Conservation (phyloP, 2,888 invertebrate genomes). For the Platycnemis pennipes region DNA sequence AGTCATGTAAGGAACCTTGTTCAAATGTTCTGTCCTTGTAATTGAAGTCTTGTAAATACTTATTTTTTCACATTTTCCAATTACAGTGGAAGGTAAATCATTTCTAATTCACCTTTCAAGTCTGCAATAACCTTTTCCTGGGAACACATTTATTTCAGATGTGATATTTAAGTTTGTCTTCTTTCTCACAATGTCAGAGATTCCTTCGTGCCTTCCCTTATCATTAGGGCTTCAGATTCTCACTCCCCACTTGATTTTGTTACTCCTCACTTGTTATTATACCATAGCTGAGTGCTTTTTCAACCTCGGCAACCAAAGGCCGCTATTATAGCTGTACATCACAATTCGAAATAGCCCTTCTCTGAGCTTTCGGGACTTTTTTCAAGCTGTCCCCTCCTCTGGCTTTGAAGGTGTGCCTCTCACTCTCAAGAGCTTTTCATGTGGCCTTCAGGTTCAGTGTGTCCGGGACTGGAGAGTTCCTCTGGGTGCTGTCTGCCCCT, state of each 20-base stretch:
- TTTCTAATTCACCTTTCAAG: background rate
- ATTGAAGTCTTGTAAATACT: background rate
- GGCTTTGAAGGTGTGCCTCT: slow-evolving; percentile 5
- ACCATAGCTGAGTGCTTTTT: slow-evolving; percentile 5
- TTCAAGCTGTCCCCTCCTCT: background rate
- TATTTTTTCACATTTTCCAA: background rate
- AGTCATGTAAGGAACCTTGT: too few relatives aligned
- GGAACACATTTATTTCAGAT: background rate
- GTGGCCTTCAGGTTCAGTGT: slow-evolving; percentile 40
- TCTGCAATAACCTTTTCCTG: background rate
- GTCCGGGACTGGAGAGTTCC: slow-evolving; percentile 16
- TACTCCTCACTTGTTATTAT: slow-evolving; percentile 21
- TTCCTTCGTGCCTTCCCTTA: background rate
- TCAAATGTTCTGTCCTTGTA: background rate
- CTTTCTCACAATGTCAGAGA: background rate
- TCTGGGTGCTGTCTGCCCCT: slow-evolving; percentile 11
- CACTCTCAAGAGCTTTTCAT: slow-evolving; percentile 42
- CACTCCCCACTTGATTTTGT: slow-evolving; percentile 18
- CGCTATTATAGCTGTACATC: slow-evolving; percentile 51
- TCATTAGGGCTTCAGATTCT: slow-evolving; percentile 1
- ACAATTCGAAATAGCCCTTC: slow-evolving; percentile 49
- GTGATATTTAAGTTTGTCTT: background rate
- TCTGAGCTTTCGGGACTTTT: slow-evolving; percentile 21
- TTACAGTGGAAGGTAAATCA: background rate
- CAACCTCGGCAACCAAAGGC: background rate